Percentiles rank a stretch among this genome's conserved stretches.
phyloP scores from a whole-genome alignment of 2,888 invertebrate genomes.

The Lochmaea crataegi region DNA sequence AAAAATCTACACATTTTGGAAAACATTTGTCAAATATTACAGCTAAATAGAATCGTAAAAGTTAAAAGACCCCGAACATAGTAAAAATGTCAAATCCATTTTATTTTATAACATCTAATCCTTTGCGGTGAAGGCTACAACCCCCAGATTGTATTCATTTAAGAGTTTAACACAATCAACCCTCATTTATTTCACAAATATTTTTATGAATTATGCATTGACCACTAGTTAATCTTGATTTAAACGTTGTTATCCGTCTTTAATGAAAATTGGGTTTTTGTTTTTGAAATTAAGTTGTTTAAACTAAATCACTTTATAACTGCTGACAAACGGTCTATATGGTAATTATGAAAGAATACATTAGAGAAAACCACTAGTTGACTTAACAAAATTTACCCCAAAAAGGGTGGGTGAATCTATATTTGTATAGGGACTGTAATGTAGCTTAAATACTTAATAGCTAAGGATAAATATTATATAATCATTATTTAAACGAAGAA shows the following conservation, averaged over 20 bases:
- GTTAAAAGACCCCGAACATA: background rate
- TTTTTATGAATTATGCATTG: conserved; percentile 34
- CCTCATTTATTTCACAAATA: background rate
- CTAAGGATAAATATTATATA: background rate
- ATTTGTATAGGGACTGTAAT: background rate
- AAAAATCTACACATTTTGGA: too few species aligned
- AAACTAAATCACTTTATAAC: conserved; percentile 41
- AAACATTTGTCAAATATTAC: too few species aligned
- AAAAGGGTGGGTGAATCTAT: conserved; percentile 14
- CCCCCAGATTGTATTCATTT: background rate
- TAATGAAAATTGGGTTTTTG: conserved; percentile 45
- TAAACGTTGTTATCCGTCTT: conserved; percentile 32
- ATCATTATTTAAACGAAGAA: background rate
- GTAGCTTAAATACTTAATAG: background rate
- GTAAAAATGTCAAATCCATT: background rate
- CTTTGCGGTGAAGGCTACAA: background rate
- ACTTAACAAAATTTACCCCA: conserved; percentile 22
- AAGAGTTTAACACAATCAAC: background rate
- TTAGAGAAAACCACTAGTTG: conserved; percentile 35
- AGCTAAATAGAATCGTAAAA: background rate
- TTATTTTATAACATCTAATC: conserved; percentile 2
- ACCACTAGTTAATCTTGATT: conserved; percentile 28
- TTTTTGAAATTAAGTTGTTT: conserved; percentile 48
- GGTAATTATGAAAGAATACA: conserved; percentile 53
- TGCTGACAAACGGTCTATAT: conserved; percentile 49